Base-by-base conservation (phyloP, 1,140 invertebrate species). In the Melitaea cinxia region DNA sequence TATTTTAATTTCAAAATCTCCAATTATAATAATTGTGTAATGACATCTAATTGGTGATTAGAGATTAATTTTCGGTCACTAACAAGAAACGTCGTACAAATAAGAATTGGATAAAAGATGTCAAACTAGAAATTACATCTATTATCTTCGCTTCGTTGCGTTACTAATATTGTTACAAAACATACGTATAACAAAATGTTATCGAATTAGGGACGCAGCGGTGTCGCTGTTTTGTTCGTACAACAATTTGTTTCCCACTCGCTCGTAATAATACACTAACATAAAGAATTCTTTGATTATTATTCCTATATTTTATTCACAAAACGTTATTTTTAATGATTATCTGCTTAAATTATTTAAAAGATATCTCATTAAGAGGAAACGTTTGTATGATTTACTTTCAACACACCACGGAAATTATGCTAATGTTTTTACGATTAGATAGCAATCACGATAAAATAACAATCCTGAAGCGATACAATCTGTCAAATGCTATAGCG, bases 161-260 rank as follows among this genome's bases (percentile, higher is more conserved):
- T 37, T 56, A 39, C 7, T 39, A 45, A 45, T 42, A 42, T 45
- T 5, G 33, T 56, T 42, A 57, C 24, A 26, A 42, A 55, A 56
- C 23, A 14, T 15, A 24, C 37, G 35, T n/a, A n/a, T n/a, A 4
- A 42, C 54, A 42, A 56, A 56, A 39, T 42, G 23, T 57, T 57
- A 42, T 45, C 33, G 37, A 19, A 45, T 57, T 30, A 45, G 23
- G 54, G 37, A 10, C 54, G 45, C 54, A 45, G 54, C 37, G 37
- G 37, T 39, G 54, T 42, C 14, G 42, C 17, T 47, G 19, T 47
- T 47, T 15, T 42, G 54, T 42, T 26, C 23, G 33, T 35, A 17
- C 21, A 10, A 33, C 1, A 47, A 19, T 7, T 28, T 42, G 7
- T 17, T 12, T 33, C 33, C 19, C 0, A 6, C 6, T 55, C 19